These are phyloP conservation scores for Orgyia antiqua DNA, from an alignment of 2,888 invertebrate species.

Conservation along the genomic window DNA sequence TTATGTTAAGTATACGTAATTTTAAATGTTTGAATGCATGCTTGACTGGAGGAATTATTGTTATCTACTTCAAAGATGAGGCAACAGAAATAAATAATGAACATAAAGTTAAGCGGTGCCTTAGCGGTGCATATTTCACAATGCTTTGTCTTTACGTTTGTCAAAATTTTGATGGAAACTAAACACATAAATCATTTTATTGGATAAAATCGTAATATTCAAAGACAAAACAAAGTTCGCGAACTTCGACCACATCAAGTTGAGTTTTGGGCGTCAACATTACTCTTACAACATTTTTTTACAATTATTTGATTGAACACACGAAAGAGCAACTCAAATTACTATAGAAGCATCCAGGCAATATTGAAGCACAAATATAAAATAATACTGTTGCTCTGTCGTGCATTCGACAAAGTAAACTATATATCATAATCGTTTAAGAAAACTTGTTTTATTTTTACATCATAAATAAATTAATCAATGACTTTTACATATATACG, in stretches of 20 bases:
- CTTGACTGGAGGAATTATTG: conserved; percentile 28
- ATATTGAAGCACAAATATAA: conserved; percentile 26
- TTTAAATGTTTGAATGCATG: conserved; percentile 17
- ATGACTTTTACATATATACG: too few relatives aligned
- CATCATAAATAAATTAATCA: too few relatives aligned
- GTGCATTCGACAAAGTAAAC: conserved; percentile 8
- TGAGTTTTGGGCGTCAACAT: conserved; percentile 50
- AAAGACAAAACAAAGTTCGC: conserved; percentile 61
- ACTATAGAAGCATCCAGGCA: conserved; percentile 35
- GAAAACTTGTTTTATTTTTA: not conserved
- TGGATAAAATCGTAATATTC: not conserved
- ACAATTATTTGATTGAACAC: conserved; percentile 6
- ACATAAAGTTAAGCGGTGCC: conserved; percentile 59
- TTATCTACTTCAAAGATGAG: conserved; percentile 44
- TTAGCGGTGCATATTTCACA: conserved; percentile 55
- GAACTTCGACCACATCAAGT: conserved; percentile 60
- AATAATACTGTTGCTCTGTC: conserved; percentile 25
- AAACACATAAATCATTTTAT: not conserved
- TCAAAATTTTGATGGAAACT: not conserved
- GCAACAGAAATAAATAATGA: conserved; percentile 54
- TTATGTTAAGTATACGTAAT: conserved; percentile 2
- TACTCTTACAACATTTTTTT: conserved; percentile 17
- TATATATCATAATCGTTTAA: not conserved
- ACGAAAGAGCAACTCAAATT: conserved; percentile 28
- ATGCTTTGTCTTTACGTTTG: conserved; percentile 46